Evolutionary conservation across 1,140 invertebrate genomes (phyloP).

Genomic region (Meloidogyne floridensis): DNA sequence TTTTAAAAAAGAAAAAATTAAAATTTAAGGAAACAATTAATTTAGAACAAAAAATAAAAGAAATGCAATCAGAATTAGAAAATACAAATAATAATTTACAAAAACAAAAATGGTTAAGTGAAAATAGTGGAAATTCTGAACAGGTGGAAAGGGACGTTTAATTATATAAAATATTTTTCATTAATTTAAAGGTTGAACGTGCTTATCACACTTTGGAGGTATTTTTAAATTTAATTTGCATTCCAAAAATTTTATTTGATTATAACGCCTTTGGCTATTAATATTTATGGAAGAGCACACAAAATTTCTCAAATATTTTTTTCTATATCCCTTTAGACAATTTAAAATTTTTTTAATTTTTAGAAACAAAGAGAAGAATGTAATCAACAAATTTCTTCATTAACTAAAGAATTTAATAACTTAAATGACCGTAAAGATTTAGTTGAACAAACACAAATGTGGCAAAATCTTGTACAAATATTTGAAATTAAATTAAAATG

Average conservation of each 20-base stretch:
- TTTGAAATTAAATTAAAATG: conserved; percentile 42
- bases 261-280: too few relatives aligned
- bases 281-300: too few relatives aligned
- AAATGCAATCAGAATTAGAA: conserved; percentile 23
- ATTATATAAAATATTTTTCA: not conserved
- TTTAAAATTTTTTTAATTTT: not conserved
- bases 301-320: not conserved
- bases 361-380: conserved; percentile 34
- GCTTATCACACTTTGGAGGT: not conserved
- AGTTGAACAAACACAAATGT: conserved; percentile 48
- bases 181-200: not conserved
- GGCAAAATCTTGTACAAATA: conserved; percentile 47
- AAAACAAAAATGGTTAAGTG: conserved; percentile 42
- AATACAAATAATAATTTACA: conserved; percentile 30
- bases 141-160: not conserved
- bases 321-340: not conserved
- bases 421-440: conserved; percentile 13
- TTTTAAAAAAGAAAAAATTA: not conserved
- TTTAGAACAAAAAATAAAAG: conserved; percentile 37
- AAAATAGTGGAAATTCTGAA: conserved; percentile 33
- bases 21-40: conserved; percentile 26
- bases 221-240: not conserved
- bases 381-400: conserved; percentile 31
- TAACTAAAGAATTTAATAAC: conserved; percentile 29
- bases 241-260: not conserved